Conservation (phyloP, 2,113 vertebrate genomes). For the Bothrops jararaca region DNA sequence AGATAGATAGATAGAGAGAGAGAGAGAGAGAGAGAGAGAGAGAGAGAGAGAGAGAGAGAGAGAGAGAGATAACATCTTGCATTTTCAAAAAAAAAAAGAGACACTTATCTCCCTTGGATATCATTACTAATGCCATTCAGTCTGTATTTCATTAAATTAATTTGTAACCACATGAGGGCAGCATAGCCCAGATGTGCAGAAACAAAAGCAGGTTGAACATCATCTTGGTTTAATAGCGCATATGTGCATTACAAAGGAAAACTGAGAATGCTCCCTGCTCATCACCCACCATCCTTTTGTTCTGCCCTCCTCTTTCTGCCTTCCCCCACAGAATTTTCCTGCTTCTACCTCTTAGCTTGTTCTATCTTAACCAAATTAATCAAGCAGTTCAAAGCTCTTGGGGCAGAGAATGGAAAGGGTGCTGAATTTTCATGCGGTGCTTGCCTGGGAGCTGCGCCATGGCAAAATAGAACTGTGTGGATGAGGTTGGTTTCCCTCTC, state of each 20-base stretch:
- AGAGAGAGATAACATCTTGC: background rate
- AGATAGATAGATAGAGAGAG: too few species aligned
- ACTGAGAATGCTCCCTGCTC: too few species aligned
- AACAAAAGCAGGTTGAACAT: background rate
- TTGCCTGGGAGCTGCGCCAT: too few species aligned
- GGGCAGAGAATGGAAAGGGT: background rate
- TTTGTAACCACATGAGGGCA: conserved; percentile 7
- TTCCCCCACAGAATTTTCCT: background rate
- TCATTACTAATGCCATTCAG: background rate
- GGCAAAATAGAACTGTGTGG: background rate
- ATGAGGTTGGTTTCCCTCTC: background rate
- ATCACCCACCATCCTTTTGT: background rate
- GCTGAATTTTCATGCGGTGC: background rate
- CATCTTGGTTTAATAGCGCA: background rate
- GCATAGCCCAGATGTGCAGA: background rate
- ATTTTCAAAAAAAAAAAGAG: background rate
- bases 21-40: too few species aligned
- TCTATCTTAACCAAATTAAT: background rate
- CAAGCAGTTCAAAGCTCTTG: background rate
- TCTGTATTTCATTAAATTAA: background rate
- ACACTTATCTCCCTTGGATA: background rate
- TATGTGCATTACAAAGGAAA: background rate
- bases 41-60: background rate
- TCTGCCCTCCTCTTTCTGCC: background rate
- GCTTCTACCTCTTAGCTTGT: too few species aligned